phyloP scores from a whole-genome alignment of 2,797 vertebrate genomes.

The Todus mexicanus region DNA sequence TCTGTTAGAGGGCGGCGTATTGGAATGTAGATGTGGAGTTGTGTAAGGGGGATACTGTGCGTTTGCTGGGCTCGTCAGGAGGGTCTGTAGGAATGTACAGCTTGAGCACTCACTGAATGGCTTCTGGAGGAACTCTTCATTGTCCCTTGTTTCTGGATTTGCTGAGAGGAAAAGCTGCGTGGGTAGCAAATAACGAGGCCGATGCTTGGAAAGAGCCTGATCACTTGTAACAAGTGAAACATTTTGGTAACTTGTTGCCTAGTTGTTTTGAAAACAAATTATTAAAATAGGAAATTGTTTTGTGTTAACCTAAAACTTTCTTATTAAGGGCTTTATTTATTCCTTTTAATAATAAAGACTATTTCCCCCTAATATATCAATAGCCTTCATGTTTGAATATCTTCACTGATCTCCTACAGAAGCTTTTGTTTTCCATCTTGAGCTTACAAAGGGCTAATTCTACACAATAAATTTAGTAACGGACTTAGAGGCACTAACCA shows the following conservation, averaged over 20 bases:
- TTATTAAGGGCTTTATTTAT: neutral
- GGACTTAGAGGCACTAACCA: neutral
- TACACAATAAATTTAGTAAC: neutral
- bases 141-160: neutral
- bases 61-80: neutral
- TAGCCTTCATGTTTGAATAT: neutral
- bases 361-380: neutral
- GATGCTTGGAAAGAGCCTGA: neutral
- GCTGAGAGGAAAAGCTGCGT: neutral
- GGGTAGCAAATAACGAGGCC: neutral
- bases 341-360: slow-evolving; percentile 7
- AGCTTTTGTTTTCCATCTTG: neutral
- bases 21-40: neutral
- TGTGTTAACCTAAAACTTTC: neutral
- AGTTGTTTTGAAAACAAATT: neutral
- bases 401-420: neutral
- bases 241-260: neutral
- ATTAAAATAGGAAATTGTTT: neutral
- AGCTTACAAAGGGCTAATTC: neutral
- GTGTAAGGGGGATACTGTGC: neutral
- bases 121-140: neutral
- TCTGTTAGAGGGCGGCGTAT: neutral
- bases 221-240: neutral
- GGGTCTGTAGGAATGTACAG: neutral
- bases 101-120: neutral